Evolutionary conservation across 2,113 vertebrate genomes (phyloP).

Genomic region (Probosciger aterrimus): DNA sequence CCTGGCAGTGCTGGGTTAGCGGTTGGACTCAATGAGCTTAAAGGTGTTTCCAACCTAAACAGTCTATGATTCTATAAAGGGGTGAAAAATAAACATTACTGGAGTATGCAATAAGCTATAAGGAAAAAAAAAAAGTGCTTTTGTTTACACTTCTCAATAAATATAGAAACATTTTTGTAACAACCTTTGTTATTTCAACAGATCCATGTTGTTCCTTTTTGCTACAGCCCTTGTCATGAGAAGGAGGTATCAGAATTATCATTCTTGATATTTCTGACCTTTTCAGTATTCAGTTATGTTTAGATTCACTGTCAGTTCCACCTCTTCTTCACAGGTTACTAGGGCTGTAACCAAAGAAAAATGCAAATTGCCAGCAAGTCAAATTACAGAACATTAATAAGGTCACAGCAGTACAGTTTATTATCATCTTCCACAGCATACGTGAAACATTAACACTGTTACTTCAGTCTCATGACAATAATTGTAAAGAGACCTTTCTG

Average conservation of each 20-base stretch:
- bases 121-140: neutral
- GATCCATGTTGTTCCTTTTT: neutral
- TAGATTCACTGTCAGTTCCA: slow-evolving; percentile 7
- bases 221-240: neutral
- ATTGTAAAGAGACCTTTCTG: slow-evolving; percentile 22
- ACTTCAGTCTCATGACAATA: slow-evolving; percentile 39
- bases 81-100: neutral
- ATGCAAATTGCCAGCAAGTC: slow-evolving; percentile 18
- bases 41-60: neutral
- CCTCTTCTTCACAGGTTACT: slow-evolving; percentile 2
- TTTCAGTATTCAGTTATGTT: slow-evolving; percentile 2
- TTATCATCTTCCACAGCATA: slow-evolving; percentile 34
- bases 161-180: neutral
- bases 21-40: neutral
- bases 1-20: neutral
- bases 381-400: slow-evolving; percentile 56
- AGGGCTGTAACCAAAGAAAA: slow-evolving; percentile 9
- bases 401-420: slow-evolving; percentile 48
- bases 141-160: neutral
- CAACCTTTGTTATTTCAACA: neutral
- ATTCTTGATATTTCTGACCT: slow-evolving; percentile 30
- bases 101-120: neutral
- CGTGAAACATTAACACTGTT: slow-evolving; percentile 14
- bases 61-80: neutral
- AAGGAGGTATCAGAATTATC: neutral